These are phyloP conservation scores for Cactoblastis cactorum DNA, from an alignment of 2,888 invertebrate species.

Conservation along the genomic window DNA sequence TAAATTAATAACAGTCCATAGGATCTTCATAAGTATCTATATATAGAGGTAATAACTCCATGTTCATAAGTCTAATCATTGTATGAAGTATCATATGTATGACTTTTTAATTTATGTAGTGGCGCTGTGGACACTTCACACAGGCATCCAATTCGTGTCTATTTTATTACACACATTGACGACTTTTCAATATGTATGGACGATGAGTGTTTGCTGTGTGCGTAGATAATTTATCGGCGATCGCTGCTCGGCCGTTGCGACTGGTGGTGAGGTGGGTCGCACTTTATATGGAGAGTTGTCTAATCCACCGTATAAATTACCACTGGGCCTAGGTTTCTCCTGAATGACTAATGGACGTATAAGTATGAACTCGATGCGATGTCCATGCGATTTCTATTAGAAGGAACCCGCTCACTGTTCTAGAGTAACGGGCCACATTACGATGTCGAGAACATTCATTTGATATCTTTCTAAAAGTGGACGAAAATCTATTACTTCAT, in stretches of 20 bases:
- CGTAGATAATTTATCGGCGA: slow-evolving; percentile 58
- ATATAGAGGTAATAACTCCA: too few relatives aligned
- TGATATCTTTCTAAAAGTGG: too few relatives aligned
- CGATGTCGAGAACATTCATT: too few relatives aligned
- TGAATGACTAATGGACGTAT: slow-evolving; percentile 65
- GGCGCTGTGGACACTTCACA: slow-evolving; percentile 36
- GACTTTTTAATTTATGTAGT: slow-evolving; percentile 12
- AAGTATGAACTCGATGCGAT: slow-evolving; percentile 56
- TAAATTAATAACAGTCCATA: too few relatives aligned
- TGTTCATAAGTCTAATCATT: neutral
- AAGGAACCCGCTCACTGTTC: neutral
- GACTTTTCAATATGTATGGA: slow-evolving; percentile 24
- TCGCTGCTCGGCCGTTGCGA: slow-evolving; percentile 39
- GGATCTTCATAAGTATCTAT: too few relatives aligned
- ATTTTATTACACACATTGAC: slow-evolving; percentile 34
- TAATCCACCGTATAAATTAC: slow-evolving; percentile 69
- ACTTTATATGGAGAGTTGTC: slow-evolving; percentile 72
- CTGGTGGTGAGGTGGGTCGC: slow-evolving; percentile 50
- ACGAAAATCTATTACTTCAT: too few relatives aligned
- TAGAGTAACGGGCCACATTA: neutral
- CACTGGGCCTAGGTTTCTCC: slow-evolving; percentile 64
- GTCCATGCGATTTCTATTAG: slow-evolving; percentile 46
- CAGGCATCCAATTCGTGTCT: slow-evolving; percentile 27
- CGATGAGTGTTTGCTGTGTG: slow-evolving; percentile 37
- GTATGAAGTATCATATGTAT: neutral